Conservation (phyloP, 2,797 vertebrate genomes). For the Nothura maculosa region DNA sequence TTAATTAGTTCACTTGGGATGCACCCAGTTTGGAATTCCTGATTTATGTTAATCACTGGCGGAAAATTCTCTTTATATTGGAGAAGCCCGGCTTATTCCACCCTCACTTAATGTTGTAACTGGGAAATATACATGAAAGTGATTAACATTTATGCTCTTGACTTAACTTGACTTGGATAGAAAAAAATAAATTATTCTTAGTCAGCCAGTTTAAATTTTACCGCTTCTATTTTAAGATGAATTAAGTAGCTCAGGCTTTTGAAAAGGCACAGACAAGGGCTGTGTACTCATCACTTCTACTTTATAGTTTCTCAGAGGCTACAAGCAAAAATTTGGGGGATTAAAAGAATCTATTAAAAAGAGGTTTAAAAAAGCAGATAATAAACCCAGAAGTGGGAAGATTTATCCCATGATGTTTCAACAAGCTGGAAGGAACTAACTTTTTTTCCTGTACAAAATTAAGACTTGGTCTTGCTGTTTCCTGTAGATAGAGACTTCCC, state of each 20-base stretch:
- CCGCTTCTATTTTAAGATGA: constrained; percentile 32
- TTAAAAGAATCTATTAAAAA: neutral
- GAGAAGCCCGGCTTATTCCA: constrained; percentile 22
- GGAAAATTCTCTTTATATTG: constrained; percentile 60
- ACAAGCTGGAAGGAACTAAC: neutral
- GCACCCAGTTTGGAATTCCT: constrained; percentile 65
- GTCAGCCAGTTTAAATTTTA: constrained; percentile 28
- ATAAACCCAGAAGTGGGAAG: neutral
- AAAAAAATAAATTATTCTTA: neutral
- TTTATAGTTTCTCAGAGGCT: constrained; percentile 15
- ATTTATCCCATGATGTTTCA: neutral
- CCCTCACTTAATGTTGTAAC: constrained; percentile 36
- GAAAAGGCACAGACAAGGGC: constrained; percentile 23
- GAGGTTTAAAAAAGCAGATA: neutral
- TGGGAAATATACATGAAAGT: constrained; percentile 53
- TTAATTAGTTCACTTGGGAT: constrained; percentile 77
- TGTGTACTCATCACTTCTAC: neutral
- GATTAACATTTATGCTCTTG: constrained; percentile 48
- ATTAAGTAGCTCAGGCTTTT: constrained; percentile 31
- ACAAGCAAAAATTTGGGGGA: neutral
- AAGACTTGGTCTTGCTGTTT: neutral
- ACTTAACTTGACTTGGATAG: constrained; percentile 47
- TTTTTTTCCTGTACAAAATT: neutral
- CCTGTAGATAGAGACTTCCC: neutral
- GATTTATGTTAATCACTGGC: constrained; percentile 66